These are phyloP conservation scores for Cepaea hortensis DNA, from an alignment of 2,888 invertebrate species.

Conservation along the genomic window DNA sequence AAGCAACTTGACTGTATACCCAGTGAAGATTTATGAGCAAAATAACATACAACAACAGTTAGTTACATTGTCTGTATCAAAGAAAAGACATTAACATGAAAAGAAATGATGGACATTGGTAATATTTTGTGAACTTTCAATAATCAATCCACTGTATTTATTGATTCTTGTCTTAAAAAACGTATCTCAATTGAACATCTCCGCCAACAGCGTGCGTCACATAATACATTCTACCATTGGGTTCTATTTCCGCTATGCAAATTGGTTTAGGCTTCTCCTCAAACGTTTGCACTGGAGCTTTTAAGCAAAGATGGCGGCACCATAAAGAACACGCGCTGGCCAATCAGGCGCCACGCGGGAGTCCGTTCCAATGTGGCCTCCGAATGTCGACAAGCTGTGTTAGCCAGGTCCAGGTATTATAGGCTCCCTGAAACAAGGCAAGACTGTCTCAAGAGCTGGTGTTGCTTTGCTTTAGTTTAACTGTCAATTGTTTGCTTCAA, in stretches of 20 bases:
- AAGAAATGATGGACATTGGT: too few relatives aligned
- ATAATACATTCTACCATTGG: constrained; percentile 9
- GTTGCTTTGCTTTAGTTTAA: too few relatives aligned
- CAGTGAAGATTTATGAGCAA: too few relatives aligned
- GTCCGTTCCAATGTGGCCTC: not conserved
- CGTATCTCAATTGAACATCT: not conserved
- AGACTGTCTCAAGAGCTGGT: too few relatives aligned
- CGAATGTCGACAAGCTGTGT: not conserved
- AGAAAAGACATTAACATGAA: too few relatives aligned
- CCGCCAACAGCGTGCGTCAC: constrained; percentile 12
- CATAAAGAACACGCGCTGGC: not conserved
- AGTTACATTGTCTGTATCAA: too few relatives aligned
- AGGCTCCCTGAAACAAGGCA: not conserved
- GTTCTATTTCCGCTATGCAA: constrained; percentile 11
- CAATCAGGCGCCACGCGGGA: constrained; percentile 3
- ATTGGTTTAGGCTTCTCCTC: constrained; percentile 28
- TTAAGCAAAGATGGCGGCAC: constrained; percentile 25
- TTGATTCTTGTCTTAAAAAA: not conserved
- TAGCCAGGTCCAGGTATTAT: not conserved
- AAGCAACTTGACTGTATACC: too few relatives aligned
- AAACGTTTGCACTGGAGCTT: constrained; percentile 8
- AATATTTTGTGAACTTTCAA: too few relatives aligned
- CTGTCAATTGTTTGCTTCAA: too few relatives aligned
- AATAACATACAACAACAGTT: too few relatives aligned
- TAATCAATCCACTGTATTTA: too few relatives aligned